phyloP scores from a whole-genome alignment of 2,113 vertebrate species.

The Blennius ocellaris region DNA sequence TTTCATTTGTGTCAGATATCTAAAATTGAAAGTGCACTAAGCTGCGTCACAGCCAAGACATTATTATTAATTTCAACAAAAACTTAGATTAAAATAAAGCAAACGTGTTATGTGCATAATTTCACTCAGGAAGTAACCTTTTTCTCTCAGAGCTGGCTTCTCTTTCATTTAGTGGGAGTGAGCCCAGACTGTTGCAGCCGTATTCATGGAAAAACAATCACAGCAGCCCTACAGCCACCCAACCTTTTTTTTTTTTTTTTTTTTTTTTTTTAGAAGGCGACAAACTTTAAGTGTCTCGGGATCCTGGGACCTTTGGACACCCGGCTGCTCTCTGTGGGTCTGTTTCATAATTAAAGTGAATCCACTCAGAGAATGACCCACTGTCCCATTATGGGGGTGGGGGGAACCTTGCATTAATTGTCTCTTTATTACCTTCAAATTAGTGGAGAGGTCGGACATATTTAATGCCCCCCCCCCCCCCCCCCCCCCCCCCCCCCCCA shows the following conservation, averaged over 20 bases:
- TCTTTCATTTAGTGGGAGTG: slow-evolving; percentile 34
- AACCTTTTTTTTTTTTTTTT: not conserved
- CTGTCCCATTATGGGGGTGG: slow-evolving; percentile 39
- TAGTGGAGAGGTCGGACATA: slow-evolving; percentile 19
- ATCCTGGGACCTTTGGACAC: slow-evolving; percentile 35
- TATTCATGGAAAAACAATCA: slow-evolving; percentile 57
- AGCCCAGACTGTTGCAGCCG: slow-evolving; percentile 23
- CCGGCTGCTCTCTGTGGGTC: slow-evolving; percentile 36
- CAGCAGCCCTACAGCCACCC: slow-evolving; percentile 16
- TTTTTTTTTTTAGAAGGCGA: slow-evolving; percentile 34
- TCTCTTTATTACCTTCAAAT: slow-evolving; percentile 56
- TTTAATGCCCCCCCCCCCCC: slow-evolving; percentile 27
- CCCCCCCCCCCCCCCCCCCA: too few relatives aligned
- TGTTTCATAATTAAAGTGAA: slow-evolving; percentile 51
- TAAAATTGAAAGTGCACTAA: not conserved
- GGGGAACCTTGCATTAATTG: slow-evolving; percentile 35
- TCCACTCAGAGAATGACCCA: slow-evolving; percentile 47
- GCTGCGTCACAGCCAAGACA: not conserved
- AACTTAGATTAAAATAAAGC: not conserved
- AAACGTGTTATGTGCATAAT: slow-evolving; percentile 8
- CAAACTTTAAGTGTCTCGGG: slow-evolving; percentile 34
- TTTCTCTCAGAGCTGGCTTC: slow-evolving; percentile 1
- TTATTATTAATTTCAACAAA: not conserved
- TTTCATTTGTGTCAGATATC: too few relatives aligned
- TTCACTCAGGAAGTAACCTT: slow-evolving; percentile 19